Base-by-base conservation (phyloP, 2,113 vertebrate genomes). In the Merops nubicus region DNA sequence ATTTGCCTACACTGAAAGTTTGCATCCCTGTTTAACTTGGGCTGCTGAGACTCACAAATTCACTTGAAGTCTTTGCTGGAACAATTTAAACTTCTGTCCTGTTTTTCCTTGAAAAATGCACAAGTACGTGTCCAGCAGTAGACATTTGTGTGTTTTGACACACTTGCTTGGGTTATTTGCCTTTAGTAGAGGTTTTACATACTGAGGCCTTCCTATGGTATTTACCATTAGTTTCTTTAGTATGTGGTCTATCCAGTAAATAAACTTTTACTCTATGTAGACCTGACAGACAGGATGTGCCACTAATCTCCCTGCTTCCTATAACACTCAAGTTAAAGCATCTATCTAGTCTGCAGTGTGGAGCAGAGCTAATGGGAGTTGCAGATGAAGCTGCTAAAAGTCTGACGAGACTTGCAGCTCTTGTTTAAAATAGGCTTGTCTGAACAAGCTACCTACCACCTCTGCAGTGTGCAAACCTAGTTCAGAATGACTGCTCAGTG, bases 361-460 rank as follows among this genome's bases (percentile, higher is more conserved):
- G 47, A 79, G 31, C 50, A 79, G 54, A 91, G 67, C 38, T 85
- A 70, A 83, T 68, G 38, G 54, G 29, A 90, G 79, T 38, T 74
- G 78, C 72, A 74, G 60, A 67, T 45, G 85, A 95, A 84, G 79
- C 60, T 90, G 72, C 76, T 77, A 7, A 86, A 88, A 47, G 50
- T 85, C 81, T 90, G 90, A 63, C 3, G 8, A 75, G 95, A 83
- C 88, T 91, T 38, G 56, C 51, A 87, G 80, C 91, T 91, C 77
- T 81, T 60, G 72, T 91, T 94, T 56, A 36, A 85, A 75, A 70
- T 59, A 81, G 92, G 25, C 96, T 91, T 96, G 96, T 95, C 91
- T 91, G 73, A 91, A 96, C 96, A 96, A 92, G 96, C 90, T 74
- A 45, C 15, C 91, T 92, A 29, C 93, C 85, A 86, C 88, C 75